phyloP scores from a whole-genome alignment of 2,888 invertebrate genomes.

The Peribatodes rhomboidaria region DNA sequence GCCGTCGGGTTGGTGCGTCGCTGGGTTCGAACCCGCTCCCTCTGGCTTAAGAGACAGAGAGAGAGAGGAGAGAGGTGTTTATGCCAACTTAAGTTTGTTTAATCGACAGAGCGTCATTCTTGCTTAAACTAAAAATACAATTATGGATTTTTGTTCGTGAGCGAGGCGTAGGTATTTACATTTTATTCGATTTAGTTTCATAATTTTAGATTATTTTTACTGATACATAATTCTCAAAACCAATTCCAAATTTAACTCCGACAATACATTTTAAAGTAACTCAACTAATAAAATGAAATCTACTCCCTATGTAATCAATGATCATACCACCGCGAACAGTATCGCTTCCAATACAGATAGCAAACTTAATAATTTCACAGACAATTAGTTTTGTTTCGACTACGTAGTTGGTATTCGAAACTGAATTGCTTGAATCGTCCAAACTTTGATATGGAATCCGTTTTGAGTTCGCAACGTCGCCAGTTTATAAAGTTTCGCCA shows the following conservation, averaged over 20 bases:
- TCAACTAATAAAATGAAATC: neutral
- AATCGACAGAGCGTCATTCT: too few species aligned
- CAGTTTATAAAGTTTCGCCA: slow-evolving; percentile 50
- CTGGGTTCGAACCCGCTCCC: too few species aligned
- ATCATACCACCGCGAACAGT: slow-evolving; percentile 2
- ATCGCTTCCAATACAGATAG: slow-evolving; percentile 17
- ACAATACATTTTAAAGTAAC: too few species aligned
- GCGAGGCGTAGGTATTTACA: too few species aligned
- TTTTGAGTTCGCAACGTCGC: slow-evolving; percentile 49
- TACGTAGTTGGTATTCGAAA: slow-evolving; percentile 18
- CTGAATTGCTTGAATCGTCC: slow-evolving; percentile 21
- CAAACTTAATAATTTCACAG: slow-evolving; percentile 32
- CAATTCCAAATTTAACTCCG: too few species aligned
- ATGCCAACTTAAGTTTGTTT: too few species aligned
- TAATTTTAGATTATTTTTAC: neutral
- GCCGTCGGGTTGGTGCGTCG: too few species aligned
- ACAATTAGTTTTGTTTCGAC: slow-evolving; percentile 35
- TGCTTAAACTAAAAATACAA: too few species aligned
- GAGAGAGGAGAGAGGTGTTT: too few species aligned
- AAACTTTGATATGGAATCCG: slow-evolving; percentile 52
- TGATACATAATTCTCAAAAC: too few species aligned
- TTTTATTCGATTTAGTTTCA: neutral
- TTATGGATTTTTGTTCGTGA: too few species aligned
- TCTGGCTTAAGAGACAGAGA: too few species aligned
- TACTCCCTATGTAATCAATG: neutral